These are phyloP conservation scores for Mareca strepera DNA, from an alignment of 2,797 vertebrate genomes.

Conservation along the genomic window DNA sequence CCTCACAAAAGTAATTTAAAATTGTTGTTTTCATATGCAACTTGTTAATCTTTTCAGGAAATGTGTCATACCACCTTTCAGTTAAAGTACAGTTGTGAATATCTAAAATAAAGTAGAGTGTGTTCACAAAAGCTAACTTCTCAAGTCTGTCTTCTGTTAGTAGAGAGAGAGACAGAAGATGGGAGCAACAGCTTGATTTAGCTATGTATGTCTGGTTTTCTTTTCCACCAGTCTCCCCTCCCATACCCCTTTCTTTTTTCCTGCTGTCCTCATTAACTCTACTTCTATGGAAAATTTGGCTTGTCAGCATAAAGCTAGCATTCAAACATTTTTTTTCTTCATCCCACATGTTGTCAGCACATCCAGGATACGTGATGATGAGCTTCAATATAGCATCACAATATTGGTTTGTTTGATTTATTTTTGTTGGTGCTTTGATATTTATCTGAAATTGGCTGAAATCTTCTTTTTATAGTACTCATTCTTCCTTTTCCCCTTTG, in stretches of 20 bases:
- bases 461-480: neutral
- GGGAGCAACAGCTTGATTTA: neutral
- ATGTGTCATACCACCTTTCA: neutral
- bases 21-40: neutral
- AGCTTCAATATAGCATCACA: rapidly evolving
- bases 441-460: neutral
- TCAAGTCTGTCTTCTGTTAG: neutral
- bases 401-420: neutral
- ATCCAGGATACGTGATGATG: neutral
- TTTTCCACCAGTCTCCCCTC: neutral
- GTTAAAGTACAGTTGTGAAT: neutral
- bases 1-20: neutral
- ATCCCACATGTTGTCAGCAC: neutral
- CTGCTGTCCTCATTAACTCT: neutral
- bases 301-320: neutral
- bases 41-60: neutral
- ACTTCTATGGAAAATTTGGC: neutral
- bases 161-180: neutral
- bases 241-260: neutral
- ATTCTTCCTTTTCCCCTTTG: neutral
- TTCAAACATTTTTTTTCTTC: neutral
- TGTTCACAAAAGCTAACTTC: neutral
- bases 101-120: neutral
- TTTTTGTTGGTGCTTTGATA: neutral
- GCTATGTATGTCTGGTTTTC: neutral